These are phyloP conservation scores for Megamerina dolium DNA, from an alignment of 2,888 invertebrate genomes.

Conservation along the genomic window DNA sequence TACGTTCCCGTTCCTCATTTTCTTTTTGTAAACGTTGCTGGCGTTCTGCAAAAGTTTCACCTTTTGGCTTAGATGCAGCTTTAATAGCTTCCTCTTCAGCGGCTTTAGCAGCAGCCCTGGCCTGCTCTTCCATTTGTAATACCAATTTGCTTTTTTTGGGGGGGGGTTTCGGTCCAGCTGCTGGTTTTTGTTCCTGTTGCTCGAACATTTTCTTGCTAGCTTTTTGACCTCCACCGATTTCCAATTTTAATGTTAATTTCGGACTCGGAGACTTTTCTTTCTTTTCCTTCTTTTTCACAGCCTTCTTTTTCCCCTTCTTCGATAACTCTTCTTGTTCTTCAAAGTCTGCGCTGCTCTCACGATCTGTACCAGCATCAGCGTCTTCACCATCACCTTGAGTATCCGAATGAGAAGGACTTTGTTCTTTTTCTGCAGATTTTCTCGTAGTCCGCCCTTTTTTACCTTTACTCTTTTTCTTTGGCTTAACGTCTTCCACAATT, in stretches of 20 bases:
- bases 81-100: slow-evolving; percentile 41
- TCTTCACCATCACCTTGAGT: slow-evolving; percentile 23
- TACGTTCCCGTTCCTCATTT: slow-evolving; percentile 39
- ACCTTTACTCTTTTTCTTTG: slow-evolving; percentile 36
- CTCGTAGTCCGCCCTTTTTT: slow-evolving; percentile 34
- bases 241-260: slow-evolving; percentile 43
- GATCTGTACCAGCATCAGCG: slow-evolving; percentile 28
- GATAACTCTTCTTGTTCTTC: slow-evolving; percentile 36
- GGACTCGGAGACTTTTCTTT: slow-evolving; percentile 45
- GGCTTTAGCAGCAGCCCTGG: slow-evolving; percentile 44
- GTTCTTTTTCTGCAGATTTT: slow-evolving; percentile 36
- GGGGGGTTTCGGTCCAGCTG: slow-evolving; percentile 41
- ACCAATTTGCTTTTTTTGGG: slow-evolving; percentile 47
- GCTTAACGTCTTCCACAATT: slow-evolving; percentile 38
- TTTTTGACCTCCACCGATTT: slow-evolving; percentile 44
- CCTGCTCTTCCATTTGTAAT: slow-evolving; percentile 46
- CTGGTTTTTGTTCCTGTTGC: slow-evolving; percentile 30
- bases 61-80: slow-evolving; percentile 38
- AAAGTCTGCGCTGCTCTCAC: slow-evolving; percentile 39
- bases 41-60: slow-evolving; percentile 42
- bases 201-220: slow-evolving; percentile 48
- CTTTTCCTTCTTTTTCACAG: slow-evolving; percentile 42
- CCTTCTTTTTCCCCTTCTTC: slow-evolving; percentile 41
- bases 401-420: slow-evolving; percentile 21
- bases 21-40: slow-evolving; percentile 42